Evolutionary conservation across 2,888 invertebrate genomes (phyloP), one percentile per base, ranked within the genome.

Genomic region (Cantharis lateralis): DNA sequence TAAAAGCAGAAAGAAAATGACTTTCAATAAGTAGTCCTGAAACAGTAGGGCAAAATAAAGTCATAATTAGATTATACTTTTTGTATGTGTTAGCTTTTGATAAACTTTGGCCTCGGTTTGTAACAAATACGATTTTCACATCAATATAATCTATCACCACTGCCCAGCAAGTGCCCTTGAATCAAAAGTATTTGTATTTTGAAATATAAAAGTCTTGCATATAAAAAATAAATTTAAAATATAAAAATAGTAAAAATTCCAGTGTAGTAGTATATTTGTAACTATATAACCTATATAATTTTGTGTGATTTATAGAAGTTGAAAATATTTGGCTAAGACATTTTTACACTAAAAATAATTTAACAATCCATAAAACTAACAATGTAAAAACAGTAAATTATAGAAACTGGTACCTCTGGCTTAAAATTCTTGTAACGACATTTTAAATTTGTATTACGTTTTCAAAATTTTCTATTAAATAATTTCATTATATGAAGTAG

Each of bases 41-140:
- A 66, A 66, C 20, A 20, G 13, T 66, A 66, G 64, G 64, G 24
- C 64, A 66, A 66, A n/a, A 66, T 66, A 66, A 66, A 66, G 64
- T 66, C 64, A 66, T 15, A 66, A 66, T n/a, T 66, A 66, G 18
- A 66, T 66, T 18, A 66, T 66, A 66, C n/a, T 48, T 48, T 48
- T 48, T 18, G 20, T 15, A 64, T 64, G 2, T 13, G n/a, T 18
- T 64, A 11, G 13, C 24, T 66, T 66, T 66, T 24, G 64, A 66
- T 66, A 66, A 66, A 66, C 64, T 66, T 66, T 66, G 13, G 13
- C 20, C 64, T 66, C 13, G n/a, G 11, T 20, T 66, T 66, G n/a
- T 13, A 20, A 20, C 64, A 66, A 66, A 66, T n/a, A 66, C 20
- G n/a, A 20, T n/a, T 10, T 66, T 20, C 64, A 13, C 16, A 48